phyloP scores from a whole-genome alignment of 2,797 vertebrate species.

The Gymnothorax javanicus region DNA sequence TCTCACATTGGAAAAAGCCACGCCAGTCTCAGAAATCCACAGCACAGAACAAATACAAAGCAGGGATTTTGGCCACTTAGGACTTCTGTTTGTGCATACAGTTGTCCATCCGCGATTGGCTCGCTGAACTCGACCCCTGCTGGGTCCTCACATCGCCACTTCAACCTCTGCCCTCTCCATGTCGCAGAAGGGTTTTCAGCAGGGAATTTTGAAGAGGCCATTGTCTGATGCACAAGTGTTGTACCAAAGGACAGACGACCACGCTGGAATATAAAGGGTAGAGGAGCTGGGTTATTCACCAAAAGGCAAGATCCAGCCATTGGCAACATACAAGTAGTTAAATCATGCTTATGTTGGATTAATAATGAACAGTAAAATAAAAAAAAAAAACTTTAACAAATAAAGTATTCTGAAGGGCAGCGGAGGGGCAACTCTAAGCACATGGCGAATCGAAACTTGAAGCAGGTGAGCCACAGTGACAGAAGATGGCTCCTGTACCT shows the following conservation, averaged over 20 bases:
- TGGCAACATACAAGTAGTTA: too few species aligned
- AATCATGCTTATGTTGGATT: too few species aligned
- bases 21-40: background rate
- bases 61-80: background rate
- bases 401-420: too few species aligned
- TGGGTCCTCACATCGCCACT: background rate
- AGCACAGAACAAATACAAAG: background rate
- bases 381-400: too few species aligned
- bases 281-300: background rate
- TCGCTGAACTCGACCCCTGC: background rate
- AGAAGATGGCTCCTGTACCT: too few species aligned
- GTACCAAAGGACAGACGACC: background rate
- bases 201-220: conserved; percentile 8
- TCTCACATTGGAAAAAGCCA: background rate
- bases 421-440: too few species aligned
- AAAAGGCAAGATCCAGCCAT: background rate
- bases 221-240: background rate
- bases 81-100: background rate
- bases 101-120: background rate
- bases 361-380: too few species aligned
- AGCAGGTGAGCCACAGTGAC: too few species aligned
- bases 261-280: background rate
- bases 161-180: background rate
- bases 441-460: too few species aligned
- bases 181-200: background rate